Evolutionary conservation across 2,797 vertebrate genomes (phyloP), one percentile per base, ranked within the genome.

Genomic region (Anisognathus igniventris): DNA sequence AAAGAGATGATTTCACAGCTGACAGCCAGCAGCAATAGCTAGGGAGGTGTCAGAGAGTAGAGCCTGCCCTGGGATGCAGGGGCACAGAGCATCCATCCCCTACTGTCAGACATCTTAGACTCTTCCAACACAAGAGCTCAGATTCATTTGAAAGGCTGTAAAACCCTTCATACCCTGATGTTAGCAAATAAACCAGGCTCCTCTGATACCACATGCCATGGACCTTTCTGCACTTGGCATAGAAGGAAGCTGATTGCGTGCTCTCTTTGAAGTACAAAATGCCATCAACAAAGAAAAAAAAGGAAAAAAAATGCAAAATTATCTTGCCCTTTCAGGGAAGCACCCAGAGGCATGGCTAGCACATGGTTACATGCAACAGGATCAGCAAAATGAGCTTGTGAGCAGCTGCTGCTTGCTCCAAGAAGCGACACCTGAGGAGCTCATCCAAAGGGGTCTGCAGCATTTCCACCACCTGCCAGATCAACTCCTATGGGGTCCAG

Each of bases 231-330:
- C 40, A 56, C 14, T 40, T 8, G 13, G n/a, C 30, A 40, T 1
- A 57, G 66, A 47, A 40, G 33, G n/a, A 58, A 62, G 33, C 44
- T 54, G 57, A 65, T 7, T 44, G 17, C 0, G 0, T 4, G 14
- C 21, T 67, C 54, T 35, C 74, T 74, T 30, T 3, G 0, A 87
- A 72, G n/a, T 21, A 60, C 4, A 82, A 71, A 80, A 82, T 61
- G 67, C n/a, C 42, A 30, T 12, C 78, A 89, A 64, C 9, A 42
- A 68, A 40, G 2, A 33, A 6, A 72, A 80, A 74, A 74, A 80
- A 54, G 20, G 0, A 2, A 12, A n/a, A 70, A 70, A 74, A 71
- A 7, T 2, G 24, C 5, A 39, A 65, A 68, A 71, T 66, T 30
- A 60, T 31, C 28, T 56, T 64, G 37, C 30, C 10, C 13, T 82